These are phyloP conservation scores for Pogonomyrmex californicus DNA, from an alignment of 1,140 invertebrate genomes.

Conservation along the genomic window DNA sequence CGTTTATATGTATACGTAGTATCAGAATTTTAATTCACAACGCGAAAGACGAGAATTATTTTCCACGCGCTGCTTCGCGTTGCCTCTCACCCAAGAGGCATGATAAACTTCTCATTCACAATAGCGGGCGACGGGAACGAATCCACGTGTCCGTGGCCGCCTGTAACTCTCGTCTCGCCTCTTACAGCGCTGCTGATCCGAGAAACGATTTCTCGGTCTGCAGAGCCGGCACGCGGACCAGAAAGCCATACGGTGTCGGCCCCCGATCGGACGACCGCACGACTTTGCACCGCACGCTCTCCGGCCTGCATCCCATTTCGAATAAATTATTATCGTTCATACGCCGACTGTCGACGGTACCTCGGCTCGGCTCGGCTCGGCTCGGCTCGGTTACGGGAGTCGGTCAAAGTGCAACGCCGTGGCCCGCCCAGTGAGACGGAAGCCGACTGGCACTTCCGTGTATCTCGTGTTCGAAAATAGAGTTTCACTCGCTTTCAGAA, in stretches of 20 bases:
- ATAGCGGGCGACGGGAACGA: conserved; percentile 54
- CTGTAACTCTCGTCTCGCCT: conserved; percentile 40
- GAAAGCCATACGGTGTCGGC: conserved; percentile 57
- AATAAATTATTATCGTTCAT: conserved; percentile 77
- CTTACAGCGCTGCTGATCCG: conserved; percentile 64
- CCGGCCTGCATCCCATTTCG: conserved; percentile 64
- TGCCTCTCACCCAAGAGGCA: conserved; percentile 25
- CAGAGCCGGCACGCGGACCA: conserved; percentile 54
- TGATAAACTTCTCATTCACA: conserved; percentile 55
- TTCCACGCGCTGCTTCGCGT: conserved; percentile 5
- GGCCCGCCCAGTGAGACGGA: conserved; percentile 70
- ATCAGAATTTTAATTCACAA: conserved; percentile 41
- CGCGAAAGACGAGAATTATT: conserved; percentile 47
- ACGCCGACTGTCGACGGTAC: conserved; percentile 58
- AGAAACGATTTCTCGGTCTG: conserved; percentile 75
- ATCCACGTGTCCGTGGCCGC: conserved; percentile 57
- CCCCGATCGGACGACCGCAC: conserved; percentile 63
- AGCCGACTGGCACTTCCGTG: conserved; percentile 66
- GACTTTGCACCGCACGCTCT: conserved; percentile 65
- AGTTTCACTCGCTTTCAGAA: not conserved
- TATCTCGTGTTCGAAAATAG: conserved; percentile 55
- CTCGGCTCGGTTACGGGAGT: conserved; percentile 38
- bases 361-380: conserved; percentile 8
- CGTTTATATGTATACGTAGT: not conserved
- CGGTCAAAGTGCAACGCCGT: conserved; percentile 65